Percentiles rank a stretch among this genome's conserved stretches.
Evolutionary conservation across 2,113 vertebrate species (phyloP).

Genomic region (Eulemur rufifrons): DNA sequence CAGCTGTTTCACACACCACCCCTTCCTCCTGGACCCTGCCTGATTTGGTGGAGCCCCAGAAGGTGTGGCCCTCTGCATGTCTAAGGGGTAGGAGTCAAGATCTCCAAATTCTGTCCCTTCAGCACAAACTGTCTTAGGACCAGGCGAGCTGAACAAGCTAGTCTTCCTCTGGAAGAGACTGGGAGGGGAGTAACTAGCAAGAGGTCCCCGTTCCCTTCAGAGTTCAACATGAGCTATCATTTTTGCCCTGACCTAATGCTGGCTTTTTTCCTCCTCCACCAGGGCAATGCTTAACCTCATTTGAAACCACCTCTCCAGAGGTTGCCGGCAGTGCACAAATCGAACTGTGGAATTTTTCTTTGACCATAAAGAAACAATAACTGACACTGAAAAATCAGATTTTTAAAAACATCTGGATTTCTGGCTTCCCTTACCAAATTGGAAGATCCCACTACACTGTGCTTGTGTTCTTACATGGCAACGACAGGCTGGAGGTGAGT

Average conservation of each 20-base stretch:
- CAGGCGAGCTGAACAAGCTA: not conserved
- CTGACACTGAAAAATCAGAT: not conserved
- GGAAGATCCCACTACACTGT: not conserved
- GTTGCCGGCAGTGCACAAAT: not conserved
- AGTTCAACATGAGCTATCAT: not conserved
- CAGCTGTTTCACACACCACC: fast-evolving
- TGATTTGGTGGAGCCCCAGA: not conserved
- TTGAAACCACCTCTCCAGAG: not conserved
- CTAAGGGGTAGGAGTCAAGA: not conserved
- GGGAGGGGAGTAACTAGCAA: not conserved
- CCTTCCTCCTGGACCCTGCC: not conserved
- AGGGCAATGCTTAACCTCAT: not conserved
- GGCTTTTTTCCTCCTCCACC: not conserved
- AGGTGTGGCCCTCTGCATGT: not conserved
- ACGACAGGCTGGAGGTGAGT: fast-evolving
- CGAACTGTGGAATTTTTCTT: not conserved
- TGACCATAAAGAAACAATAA: not conserved
- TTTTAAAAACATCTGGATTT: not conserved
- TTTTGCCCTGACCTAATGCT: not conserved
- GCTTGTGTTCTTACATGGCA: not conserved
- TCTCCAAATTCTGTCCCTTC: not conserved
- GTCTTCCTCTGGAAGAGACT: not conserved
- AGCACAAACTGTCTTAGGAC: not conserved
- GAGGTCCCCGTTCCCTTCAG: not conserved
- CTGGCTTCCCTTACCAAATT: not conserved